A percentile compares a stretch with the other conserved stretches of the same genome.
Evolutionary conservation across 1,140 invertebrate genomes (phyloP).

Genomic region (Papilio polyxenes): DNA sequence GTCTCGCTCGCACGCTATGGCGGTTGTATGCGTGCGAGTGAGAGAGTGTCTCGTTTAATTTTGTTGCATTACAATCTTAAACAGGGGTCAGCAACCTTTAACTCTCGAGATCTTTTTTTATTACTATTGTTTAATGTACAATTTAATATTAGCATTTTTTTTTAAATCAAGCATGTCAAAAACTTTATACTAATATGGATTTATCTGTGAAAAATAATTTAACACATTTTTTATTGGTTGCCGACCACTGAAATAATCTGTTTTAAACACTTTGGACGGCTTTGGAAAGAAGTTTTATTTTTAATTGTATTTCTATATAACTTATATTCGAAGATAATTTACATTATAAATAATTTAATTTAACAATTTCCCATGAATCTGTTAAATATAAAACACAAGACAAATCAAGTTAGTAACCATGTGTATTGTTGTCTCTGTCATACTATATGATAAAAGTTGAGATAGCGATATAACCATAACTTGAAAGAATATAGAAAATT

Average conservation of each 20-base stretch:
- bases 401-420: neutral
- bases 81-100: neutral
- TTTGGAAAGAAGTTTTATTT: constrained; percentile 45
- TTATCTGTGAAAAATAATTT: too few species aligned
- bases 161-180: neutral
- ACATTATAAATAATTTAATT: constrained; percentile 9
- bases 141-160: neutral
- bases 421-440: neutral
- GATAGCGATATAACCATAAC: neutral
- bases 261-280: constrained; percentile 48
- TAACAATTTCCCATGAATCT: neutral
- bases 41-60: neutral
- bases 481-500: too few species aligned
- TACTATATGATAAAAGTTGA: neutral
- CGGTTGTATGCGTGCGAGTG: neutral
- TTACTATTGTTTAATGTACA: neutral
- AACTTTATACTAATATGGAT: neutral
- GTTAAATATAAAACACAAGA: neutral
- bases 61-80: neutral
- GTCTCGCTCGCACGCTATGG: constrained; percentile 7
- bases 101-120: neutral
- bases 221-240: neutral
- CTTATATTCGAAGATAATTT: neutral
- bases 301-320: constrained; percentile 27
- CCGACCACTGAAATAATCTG: neutral